Base-by-base conservation (phyloP, 2,113 vertebrate genomes). In the Chrysemys picta region DNA sequence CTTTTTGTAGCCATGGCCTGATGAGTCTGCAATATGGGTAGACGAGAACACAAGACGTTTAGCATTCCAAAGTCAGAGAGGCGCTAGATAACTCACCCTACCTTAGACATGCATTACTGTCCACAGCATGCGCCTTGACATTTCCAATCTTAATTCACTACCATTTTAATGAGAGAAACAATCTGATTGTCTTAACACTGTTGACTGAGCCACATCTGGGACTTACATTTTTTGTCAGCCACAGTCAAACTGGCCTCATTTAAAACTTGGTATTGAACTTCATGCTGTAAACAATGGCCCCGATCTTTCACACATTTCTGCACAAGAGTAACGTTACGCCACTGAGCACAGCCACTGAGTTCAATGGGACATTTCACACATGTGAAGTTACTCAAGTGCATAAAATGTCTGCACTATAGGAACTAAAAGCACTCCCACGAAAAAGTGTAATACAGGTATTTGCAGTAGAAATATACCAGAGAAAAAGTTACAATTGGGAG, bases 101-200 rank as follows among this genome's bases (percentile, higher is more conserved):
- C 2, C 3, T 57, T 76, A 47, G 0, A 47, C 29, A 17, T 5
- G n/a, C 47, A 1, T 47, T 45, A 24, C 16, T 81, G 59, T 50
- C 49, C 65, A 29, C 1, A 25, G 8, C 4, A 35, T 6, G 17
- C 3, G 31, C 16, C 79, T 79, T 57, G 42, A 79, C 3, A 0
- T 1, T n/a, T 53, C 54, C 80, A 90, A 38, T 2, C 22, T 65
- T 19, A 3, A 9, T 27, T 52, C 89, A 54, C 17, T 11, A 5
- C 2, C 3, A 10, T 52, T 54, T 3, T 50, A 62, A 54, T 53
- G 22, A 38, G 50, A 22, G 19, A 53, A 50, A 81, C 49, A 81
- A 53, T 81, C 31, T 29, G 19, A 84, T 53, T 6, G 62, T 50
- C 25, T 59, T 57, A 38, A 93, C 14, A 86, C 5, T 72, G 1